Percentiles rank a stretch among this genome's conserved stretches.
These are phyloP conservation scores for Chauna torquata DNA, from an alignment of 2,113 vertebrate genomes.

Conservation along the genomic window DNA sequence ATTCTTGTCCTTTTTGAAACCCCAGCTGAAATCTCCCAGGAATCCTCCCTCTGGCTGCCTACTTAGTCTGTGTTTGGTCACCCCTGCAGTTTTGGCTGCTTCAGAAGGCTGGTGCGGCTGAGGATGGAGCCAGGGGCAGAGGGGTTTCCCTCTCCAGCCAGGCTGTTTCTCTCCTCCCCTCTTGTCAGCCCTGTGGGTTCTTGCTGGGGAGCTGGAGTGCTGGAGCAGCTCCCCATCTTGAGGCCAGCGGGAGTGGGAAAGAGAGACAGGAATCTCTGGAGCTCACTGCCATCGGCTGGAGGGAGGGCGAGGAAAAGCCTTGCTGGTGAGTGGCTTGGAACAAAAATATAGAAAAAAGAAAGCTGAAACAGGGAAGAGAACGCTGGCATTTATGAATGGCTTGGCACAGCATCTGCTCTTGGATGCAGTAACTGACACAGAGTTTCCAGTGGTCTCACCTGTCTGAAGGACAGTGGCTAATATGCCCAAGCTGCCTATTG, in stretches of 20 bases:
- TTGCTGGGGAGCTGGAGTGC: fast-evolving
- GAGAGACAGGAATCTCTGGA: neutral
- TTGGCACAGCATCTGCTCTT: neutral
- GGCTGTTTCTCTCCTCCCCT: neutral
- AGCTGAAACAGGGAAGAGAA: neutral
- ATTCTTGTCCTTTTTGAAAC: neutral
- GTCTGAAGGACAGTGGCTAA: neutral
- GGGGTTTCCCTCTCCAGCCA: fast-evolving
- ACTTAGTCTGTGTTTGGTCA: neutral
- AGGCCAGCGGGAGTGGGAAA: neutral
- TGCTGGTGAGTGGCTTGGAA: neutral
- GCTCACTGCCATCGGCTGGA: neutral
- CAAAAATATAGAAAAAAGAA: neutral
- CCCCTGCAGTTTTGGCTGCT: neutral
- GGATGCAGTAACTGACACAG: neutral
- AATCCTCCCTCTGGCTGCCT: fast-evolving
- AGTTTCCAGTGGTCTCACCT: slow-evolving; percentile 49
- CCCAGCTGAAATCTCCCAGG: neutral
- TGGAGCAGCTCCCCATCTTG: neutral
- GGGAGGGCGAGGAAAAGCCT: neutral
- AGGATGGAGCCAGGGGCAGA: neutral
- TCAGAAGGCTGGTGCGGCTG: neutral
- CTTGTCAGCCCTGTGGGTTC: fast-evolving
- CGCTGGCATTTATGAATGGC: neutral
- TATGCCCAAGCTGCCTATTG: slow-evolving; percentile 26